phyloP scores from a whole-genome alignment of 2,797 vertebrate genomes.

The Poecilia gillii region DNA sequence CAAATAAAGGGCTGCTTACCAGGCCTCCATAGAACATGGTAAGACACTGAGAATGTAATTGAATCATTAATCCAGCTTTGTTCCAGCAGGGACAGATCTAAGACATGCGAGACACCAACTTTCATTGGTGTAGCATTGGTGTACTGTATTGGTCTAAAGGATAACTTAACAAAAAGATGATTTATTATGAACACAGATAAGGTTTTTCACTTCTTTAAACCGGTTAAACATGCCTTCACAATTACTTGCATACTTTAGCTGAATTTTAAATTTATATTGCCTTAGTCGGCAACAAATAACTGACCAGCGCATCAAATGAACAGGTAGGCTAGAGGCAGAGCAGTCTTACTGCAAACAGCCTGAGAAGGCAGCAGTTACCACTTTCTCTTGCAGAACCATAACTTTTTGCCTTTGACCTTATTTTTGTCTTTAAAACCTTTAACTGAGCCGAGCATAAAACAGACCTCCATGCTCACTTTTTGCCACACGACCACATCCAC shows the following conservation, averaged over 20 bases:
- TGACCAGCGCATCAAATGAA: not conserved
- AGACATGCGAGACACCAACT: not conserved
- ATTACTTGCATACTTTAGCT: not conserved
- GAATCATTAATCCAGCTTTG: not conserved
- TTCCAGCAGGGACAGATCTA: not conserved
- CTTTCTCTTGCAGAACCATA: not conserved
- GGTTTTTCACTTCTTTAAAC: not conserved
- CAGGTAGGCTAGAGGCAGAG: not conserved
- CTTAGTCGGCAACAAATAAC: not conserved
- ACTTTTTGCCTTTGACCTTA: not conserved
- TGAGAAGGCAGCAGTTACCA: not conserved
- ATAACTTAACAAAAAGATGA: not conserved
- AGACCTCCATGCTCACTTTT: not conserved
- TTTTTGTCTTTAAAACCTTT: not conserved
- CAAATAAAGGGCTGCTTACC: not conserved
- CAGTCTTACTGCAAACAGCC: not conserved
- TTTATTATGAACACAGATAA: not conserved
- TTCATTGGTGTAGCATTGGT: not conserved
- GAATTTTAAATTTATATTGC: not conserved
- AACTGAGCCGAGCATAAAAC: not conserved
- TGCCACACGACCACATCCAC: not conserved
- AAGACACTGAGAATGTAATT: no score
- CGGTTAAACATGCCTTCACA: not conserved
- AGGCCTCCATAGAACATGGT: not conserved
- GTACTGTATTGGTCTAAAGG: not conserved